A percentile compares a stretch with the other conserved stretches of the same genome.
phyloP scores from a whole-genome alignment of 2,113 vertebrate species.

The Callopanchax toddi region DNA sequence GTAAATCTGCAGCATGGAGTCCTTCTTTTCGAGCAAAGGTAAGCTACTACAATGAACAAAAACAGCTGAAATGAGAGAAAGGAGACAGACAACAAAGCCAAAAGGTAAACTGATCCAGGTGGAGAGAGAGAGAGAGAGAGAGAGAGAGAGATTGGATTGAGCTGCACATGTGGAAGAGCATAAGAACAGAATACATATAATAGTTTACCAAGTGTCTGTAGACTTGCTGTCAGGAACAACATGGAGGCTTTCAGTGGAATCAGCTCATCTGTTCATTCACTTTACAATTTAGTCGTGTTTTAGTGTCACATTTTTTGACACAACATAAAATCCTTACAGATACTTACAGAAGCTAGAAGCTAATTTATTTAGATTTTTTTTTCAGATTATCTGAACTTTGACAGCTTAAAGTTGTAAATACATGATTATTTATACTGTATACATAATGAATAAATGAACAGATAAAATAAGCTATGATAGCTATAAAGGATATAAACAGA shows the following conservation, averaged over 20 bases:
- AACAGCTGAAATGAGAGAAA: slow-evolving; percentile 43
- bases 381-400: background rate
- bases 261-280: background rate
- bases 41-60: slow-evolving; percentile 42
- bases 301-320: no score
- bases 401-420: no score
- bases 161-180: slow-evolving; percentile 35
- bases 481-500: no score
- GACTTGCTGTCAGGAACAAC: background rate
- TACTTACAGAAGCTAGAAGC: background rate
- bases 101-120: slow-evolving; percentile 68
- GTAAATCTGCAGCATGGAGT: slow-evolving; percentile 64
- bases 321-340: no score
- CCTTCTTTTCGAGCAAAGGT: slow-evolving; percentile 79
- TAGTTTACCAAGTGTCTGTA: slow-evolving; percentile 22
- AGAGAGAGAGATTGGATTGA: slow-evolving; percentile 29
- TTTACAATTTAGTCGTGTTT: background rate
- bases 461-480: no score
- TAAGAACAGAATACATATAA: slow-evolving; percentile 18
- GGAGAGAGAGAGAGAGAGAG: slow-evolving; percentile 23
- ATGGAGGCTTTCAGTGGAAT: background rate
- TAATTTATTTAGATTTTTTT: background rate
- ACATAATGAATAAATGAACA: no score
- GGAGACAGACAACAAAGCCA: slow-evolving; percentile 31
- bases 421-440: no score